A percentile compares a stretch with the other conserved stretches of the same genome.
Evolutionary conservation across 1,140 invertebrate genomes (phyloP).

Genomic region (Bicyclus anynana): DNA sequence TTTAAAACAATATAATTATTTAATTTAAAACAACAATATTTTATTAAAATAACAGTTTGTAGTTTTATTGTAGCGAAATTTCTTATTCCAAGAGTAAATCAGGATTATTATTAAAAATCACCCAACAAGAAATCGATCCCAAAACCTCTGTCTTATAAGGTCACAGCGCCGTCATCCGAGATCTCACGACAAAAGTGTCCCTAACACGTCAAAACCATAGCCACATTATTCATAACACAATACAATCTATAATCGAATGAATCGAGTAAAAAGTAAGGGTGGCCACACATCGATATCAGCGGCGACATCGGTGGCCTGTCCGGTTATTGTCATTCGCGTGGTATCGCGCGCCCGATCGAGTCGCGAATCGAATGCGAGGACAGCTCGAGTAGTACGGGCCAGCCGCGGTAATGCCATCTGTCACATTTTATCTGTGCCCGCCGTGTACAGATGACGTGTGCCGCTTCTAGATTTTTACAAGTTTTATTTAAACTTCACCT

Average conservation of each 20-base stretch:
- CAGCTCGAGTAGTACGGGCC: slow-evolving; percentile 31
- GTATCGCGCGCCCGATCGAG: slow-evolving; percentile 49
- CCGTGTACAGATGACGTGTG: slow-evolving; percentile 12
- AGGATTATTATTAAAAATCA: too few relatives aligned
- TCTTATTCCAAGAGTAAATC: too few relatives aligned
- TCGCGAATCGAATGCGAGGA: slow-evolving; percentile 32
- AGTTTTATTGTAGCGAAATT: too few relatives aligned
- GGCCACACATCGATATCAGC: slow-evolving; percentile 55
- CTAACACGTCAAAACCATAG: neutral
- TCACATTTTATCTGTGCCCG: slow-evolving; percentile 33
- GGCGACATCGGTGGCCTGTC: slow-evolving; percentile 47
- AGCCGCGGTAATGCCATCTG: slow-evolving; percentile 41
- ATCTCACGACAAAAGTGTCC: neutral
- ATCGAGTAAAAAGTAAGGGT: slow-evolving; percentile 66
- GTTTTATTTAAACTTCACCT: neutral
- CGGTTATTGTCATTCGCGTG: slow-evolving; percentile 55
- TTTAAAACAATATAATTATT: too few relatives aligned
- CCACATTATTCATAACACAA: slow-evolving; percentile 65
- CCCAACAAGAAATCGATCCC: too few relatives aligned
- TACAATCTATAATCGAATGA: slow-evolving; percentile 69
- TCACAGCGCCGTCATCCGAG: too few relatives aligned
- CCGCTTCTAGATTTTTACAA: neutral
- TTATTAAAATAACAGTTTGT: too few relatives aligned
- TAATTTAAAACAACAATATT: too few relatives aligned
- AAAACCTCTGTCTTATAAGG: too few relatives aligned